Percentiles rank a stretch among this genome's conserved stretches.
Evolutionary conservation across 2,797 vertebrate species (phyloP).

Genomic region (Lithobates sylvaticus): DNA sequence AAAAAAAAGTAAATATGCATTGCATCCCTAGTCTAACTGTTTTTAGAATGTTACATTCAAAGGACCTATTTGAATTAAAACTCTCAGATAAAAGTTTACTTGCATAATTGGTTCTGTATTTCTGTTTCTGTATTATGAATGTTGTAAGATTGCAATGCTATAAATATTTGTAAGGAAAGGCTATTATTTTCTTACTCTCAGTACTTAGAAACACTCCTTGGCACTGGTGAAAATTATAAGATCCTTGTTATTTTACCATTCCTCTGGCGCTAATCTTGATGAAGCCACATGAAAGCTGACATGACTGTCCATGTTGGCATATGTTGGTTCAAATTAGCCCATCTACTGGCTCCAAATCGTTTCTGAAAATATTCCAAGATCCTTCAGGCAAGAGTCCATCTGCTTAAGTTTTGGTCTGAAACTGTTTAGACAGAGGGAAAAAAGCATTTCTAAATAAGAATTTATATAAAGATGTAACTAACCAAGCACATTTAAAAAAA

Average conservation of each 20-base stretch:
- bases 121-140: neutral
- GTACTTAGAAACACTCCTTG: slow-evolving; percentile 1
- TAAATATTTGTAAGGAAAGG: slow-evolving; percentile 25
- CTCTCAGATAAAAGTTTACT: neutral
- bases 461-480: slow-evolving; percentile 47
- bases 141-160: neutral
- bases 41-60: neutral
- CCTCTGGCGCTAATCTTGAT: slow-evolving; percentile 71
- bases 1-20: neutral
- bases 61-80: neutral
- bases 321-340: slow-evolving; percentile 76
- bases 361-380: slow-evolving; percentile 76
- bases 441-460: slow-evolving; percentile 43
- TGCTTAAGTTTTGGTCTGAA: slow-evolving; percentile 82
- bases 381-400: slow-evolving; percentile 81
- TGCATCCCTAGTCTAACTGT: neutral
- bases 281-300: slow-evolving; percentile 75
- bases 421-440: slow-evolving; percentile 67
- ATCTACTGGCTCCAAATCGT: slow-evolving; percentile 76
- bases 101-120: neutral
- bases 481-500: slow-evolving; percentile 50
- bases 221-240: slow-evolving; percentile 15
- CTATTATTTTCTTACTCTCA: slow-evolving; percentile 15
- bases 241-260: slow-evolving; percentile 44
- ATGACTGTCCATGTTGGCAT: slow-evolving; percentile 80